phyloP scores from a whole-genome alignment of 2,113 vertebrate species.

The Benitochromis conjunctus region DNA sequence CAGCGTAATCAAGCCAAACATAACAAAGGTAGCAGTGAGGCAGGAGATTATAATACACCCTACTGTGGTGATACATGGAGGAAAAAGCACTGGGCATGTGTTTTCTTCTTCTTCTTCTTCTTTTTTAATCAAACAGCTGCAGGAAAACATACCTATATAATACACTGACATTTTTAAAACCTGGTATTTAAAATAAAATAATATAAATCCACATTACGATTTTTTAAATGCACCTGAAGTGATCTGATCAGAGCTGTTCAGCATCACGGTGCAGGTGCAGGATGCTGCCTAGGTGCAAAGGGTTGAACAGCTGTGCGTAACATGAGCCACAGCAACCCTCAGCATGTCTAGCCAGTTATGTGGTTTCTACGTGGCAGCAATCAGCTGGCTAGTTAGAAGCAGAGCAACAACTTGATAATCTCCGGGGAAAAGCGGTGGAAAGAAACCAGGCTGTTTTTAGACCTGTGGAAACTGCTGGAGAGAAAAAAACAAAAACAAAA shows the following conservation, averaged over 20 bases:
- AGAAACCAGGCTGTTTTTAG: conserved; percentile 24
- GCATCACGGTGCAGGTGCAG: not conserved
- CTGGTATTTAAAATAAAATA: not conserved
- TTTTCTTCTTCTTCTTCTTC: not conserved
- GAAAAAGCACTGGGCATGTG: not conserved
- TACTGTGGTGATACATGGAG: not conserved
- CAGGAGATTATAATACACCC: not conserved
- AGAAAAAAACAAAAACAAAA: conserved; percentile 39
- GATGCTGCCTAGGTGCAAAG: not conserved
- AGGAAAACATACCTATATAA: not conserved
- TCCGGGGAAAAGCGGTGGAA: conserved; percentile 21
- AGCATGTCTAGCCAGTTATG: conserved; percentile 5
- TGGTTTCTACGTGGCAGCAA: not conserved
- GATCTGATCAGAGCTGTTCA: not conserved
- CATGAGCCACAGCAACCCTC: conserved; percentile 2
- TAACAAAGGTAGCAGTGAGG: not conserved
- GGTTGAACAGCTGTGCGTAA: conserved; percentile 30
- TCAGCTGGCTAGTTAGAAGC: conserved; percentile 23
- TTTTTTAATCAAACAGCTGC: not conserved
- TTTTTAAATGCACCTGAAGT: not conserved
- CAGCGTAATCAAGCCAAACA: not conserved
- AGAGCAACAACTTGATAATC: conserved; percentile 7
- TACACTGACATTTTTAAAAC: not conserved
- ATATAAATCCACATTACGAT: not conserved
- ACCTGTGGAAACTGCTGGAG: not conserved